Base-by-base conservation (phyloP, 2,113 vertebrate genomes). In the Varanus komodoensis region DNA sequence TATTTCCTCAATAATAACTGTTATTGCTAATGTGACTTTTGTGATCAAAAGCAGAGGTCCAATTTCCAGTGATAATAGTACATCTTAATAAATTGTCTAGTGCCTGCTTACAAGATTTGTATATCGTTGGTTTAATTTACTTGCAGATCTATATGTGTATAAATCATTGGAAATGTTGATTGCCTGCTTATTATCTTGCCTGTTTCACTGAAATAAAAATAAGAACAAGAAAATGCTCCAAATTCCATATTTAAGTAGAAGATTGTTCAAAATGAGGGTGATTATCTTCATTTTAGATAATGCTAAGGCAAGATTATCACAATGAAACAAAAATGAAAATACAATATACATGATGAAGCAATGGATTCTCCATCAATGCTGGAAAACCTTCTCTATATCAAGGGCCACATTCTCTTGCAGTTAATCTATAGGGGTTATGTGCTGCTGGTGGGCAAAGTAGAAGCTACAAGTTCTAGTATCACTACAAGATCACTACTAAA, bases 1-100 rank as follows among this genome's bases (percentile, higher is more conserved):
- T 74, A 29, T 90, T 92, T 91, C 73, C 93, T 93, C 86, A 86
- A 61, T 52, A 61, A 67, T 84, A 88, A 44, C 14, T 73, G 50
- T 2, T 32, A 92, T 82, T 32, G 78, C 21, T 15, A 89, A 86
- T 84, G 87, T 84, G 23, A 83, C 0, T 0, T 7, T 79, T 94
- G 91, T 83, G 64, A 78, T 91, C 71, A 92, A 89, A 89, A 3
- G 1, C 6, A 86, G 68, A 91, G 9, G 0, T 23, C 61, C 91
- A 0, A n/a, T 90, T 89, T 91, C n/a, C 88, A 86, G 78, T 32
- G 1, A 17, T 78, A 91, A 81, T 19, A 29, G 1, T 38, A 57
- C 17, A 92, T 34, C 5, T 91, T 52, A 79, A 90, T 27, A 82
- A 8, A 78, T 90, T 82, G 69, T 1, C 0, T 38, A 57, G 15